phyloP scores from a whole-genome alignment of 2,113 vertebrate genomes.

The Nycticryphes semicollaris region DNA sequence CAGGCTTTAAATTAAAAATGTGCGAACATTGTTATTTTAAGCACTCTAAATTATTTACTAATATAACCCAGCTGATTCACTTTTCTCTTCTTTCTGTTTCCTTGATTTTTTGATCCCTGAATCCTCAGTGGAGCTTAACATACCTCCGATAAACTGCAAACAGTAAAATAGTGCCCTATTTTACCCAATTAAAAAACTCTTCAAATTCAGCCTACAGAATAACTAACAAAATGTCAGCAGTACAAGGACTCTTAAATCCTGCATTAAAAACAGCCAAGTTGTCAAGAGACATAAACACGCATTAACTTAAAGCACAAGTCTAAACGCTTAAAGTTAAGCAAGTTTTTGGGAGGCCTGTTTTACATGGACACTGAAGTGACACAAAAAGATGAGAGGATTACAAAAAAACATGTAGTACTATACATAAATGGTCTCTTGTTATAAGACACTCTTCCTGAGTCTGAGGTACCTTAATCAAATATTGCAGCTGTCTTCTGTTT shows the following conservation, averaged over 20 bases:
- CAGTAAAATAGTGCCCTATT: neutral
- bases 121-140: neutral
- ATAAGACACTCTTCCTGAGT: neutral
- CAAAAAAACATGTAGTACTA: neutral
- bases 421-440: neutral
- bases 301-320: neutral
- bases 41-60: constrained; percentile 74
- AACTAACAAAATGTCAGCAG: neutral
- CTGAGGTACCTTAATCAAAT: constrained; percentile 7
- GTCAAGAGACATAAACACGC: neutral
- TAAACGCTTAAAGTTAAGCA: neutral
- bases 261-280: neutral
- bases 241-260: neutral
- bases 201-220: neutral
- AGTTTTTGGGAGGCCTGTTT: neutral
- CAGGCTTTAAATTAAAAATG: constrained; percentile 77
- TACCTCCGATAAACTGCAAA: neutral
- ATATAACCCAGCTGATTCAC: constrained; percentile 54
- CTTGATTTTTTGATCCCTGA: constrained; percentile 33
- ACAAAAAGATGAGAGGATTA: neutral
- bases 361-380: no score
- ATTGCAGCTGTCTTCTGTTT: neutral
- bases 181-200: constrained; percentile 16
- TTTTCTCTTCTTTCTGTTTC: constrained; percentile 17
- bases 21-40: constrained; percentile 75